A percentile compares a stretch with the other conserved stretches of the same genome.
phyloP scores from a whole-genome alignment of 2,113 vertebrate species.

The Numida meleagris region DNA sequence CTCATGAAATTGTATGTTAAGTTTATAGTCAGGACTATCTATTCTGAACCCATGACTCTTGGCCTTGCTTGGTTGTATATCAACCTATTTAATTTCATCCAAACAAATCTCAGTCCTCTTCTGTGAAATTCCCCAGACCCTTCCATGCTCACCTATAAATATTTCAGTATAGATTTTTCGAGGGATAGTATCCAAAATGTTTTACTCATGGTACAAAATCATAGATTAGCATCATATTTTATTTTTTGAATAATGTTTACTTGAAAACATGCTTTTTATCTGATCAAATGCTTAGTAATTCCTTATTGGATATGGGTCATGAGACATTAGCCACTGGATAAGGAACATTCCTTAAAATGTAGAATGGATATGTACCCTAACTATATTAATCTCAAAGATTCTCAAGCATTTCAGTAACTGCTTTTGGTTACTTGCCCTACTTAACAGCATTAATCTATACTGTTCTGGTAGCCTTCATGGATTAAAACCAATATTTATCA shows the following conservation, averaged over 20 bases:
- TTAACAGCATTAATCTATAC: background rate
- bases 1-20: background rate
- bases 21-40: background rate
- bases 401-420: background rate
- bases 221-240: slow-evolving; percentile 44
- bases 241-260: slow-evolving; percentile 60
- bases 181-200: slow-evolving; percentile 50
- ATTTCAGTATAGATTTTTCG: slow-evolving; percentile 62
- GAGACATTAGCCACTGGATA: background rate
- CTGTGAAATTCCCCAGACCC: slow-evolving; percentile 38
- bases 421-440: background rate
- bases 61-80: background rate
- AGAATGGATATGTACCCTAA: background rate
- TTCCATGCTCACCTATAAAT: slow-evolving; percentile 38
- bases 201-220: slow-evolving; percentile 69
- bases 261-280: slow-evolving; percentile 44
- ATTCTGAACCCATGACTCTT: background rate
- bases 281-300: slow-evolving; percentile 27
- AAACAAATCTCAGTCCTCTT: background rate
- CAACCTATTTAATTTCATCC: slow-evolving; percentile 28
- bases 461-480: background rate
- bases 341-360: background rate
- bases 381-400: slow-evolving; percentile 25
- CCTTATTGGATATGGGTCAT: slow-evolving; percentile 8
- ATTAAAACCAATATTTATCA: slow-evolving; percentile 9